Conservation (phyloP, 2,888 invertebrate species). For the Drosophila crucigera region DNA sequence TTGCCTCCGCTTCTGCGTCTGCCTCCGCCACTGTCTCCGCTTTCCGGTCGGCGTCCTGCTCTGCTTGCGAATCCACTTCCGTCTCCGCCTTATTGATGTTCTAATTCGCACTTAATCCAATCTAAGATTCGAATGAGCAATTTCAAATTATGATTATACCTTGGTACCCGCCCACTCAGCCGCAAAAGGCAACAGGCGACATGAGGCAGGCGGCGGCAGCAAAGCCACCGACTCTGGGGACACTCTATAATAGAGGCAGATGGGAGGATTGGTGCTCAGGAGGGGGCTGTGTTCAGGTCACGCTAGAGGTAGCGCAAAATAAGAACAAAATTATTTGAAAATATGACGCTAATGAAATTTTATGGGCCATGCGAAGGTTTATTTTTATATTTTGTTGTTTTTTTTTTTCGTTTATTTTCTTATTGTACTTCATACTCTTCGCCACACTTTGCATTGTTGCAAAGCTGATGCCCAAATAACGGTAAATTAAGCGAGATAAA, state of each 20-base stretch:
- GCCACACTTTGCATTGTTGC: conserved; percentile 62
- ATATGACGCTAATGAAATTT: conserved; percentile 82
- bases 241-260: conserved; percentile 59
- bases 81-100: conserved; percentile 77
- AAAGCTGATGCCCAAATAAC: conserved; percentile 81
- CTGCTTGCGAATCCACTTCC: conserved; percentile 5
- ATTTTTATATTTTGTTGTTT: conserved; percentile 73
- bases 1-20: conserved; percentile 9
- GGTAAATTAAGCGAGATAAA: conserved; percentile 79
- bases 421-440: conserved; percentile 11
- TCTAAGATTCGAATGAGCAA: conserved; percentile 82
- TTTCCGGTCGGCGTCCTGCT: background rate
- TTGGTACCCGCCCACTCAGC: conserved; percentile 70
- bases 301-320: conserved; percentile 52
- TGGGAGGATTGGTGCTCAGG: conserved; percentile 18
- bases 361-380: conserved; percentile 82
- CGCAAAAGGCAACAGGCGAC: conserved; percentile 61
- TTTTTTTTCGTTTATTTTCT: conserved; percentile 61
- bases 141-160: conserved; percentile 82
- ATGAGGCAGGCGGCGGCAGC: conserved; percentile 3
- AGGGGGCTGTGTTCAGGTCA: conserved; percentile 40
- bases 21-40: background rate
- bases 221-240: conserved; percentile 50
- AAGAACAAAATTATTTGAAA: conserved; percentile 78
- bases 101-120: conserved; percentile 82